A percentile compares a stretch with the other conserved stretches of the same genome.
These are phyloP conservation scores for Phrynosoma platyrhinos DNA, from an alignment of 2,113 vertebrate species.

Conservation along the genomic window DNA sequence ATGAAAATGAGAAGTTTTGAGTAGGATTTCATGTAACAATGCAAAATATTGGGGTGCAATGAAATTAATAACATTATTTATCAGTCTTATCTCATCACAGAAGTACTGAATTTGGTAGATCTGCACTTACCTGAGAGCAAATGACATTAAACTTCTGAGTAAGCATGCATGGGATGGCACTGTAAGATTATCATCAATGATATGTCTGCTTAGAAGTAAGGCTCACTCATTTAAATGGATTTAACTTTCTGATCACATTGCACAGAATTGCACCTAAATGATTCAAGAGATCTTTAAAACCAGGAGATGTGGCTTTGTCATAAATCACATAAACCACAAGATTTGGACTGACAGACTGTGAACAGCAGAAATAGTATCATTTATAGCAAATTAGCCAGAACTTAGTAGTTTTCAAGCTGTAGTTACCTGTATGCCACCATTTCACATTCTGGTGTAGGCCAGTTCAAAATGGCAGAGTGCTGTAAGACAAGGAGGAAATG, in stretches of 20 bases:
- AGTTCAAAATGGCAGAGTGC: constrained; percentile 95
- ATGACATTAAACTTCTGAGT: neutral
- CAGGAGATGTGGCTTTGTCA: neutral
- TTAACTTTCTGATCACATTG: neutral
- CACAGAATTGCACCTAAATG: neutral
- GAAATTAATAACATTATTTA: neutral
- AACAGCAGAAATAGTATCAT: neutral
- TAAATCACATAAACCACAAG: neutral
- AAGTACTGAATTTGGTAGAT: neutral
- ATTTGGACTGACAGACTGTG: neutral
- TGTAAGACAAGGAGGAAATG: constrained; percentile 75
- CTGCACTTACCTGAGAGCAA: neutral
- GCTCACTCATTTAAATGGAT: neutral
- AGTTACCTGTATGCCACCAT: constrained; percentile 99
- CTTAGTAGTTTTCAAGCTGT: neutral
- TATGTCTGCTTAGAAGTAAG: neutral
- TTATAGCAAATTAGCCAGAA: neutral
- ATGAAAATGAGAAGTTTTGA: neutral
- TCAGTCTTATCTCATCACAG: neutral
- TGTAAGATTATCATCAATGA: neutral
- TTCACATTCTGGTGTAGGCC: constrained; percentile 96
- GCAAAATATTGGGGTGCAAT: neutral
- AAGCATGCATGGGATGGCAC: neutral
- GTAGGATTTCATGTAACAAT: neutral
- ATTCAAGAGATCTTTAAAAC: neutral